Base-by-base conservation (phyloP, 1,140 invertebrate species). In the Papilio aristodemus region DNA sequence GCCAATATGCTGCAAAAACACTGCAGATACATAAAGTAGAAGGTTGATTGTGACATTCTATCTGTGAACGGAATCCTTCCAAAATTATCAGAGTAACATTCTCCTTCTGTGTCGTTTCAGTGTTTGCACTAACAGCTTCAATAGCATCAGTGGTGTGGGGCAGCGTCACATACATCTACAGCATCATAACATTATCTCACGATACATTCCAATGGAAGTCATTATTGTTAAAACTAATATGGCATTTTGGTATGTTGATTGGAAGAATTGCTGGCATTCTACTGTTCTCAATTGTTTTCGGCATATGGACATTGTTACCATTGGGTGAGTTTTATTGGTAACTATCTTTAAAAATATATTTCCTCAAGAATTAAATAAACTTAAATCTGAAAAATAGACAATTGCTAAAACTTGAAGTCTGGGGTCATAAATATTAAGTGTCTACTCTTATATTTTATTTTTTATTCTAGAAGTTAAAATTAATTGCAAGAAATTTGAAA, bases 91-190 rank as follows among this genome's bases (percentile, higher is more conserved):
- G n/a, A n/a, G n/a, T n/a, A 32, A 32, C 27, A 32, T 32, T 32
- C 27, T 32, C 27, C 6, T 32, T 14, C 10, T 37, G 39, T 32
- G 64, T 69, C 76, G 22, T 62, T 77, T 87, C 81, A 91, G 89
- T 83, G n/a, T 87, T 91, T 80, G 84, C 87, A n/a, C 73, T 91
- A 58, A 76, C 83, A 14, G 89, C 86, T 17, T 90, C 89, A 27
- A 84, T 90, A 73, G 83, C 87, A 32, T 91, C 89, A 69, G 82
- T 91, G 41, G 77, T 86, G 66, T 91, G 89, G 87, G 87, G 86
- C 62, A 89, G 86, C 76, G 76, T 83, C n/a, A 86, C 80, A 67
- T 91, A 90, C 36, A 88, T 90, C 60, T 89, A 90, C 70, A 86
- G 83, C 71, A 80, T 84, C 66, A 78, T 79, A 39, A 75, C 73